Evolutionary conservation across 53 echinoderm and acorn worm genomes (phyloP).

Genomic region (Stichopus horrens): DNA sequence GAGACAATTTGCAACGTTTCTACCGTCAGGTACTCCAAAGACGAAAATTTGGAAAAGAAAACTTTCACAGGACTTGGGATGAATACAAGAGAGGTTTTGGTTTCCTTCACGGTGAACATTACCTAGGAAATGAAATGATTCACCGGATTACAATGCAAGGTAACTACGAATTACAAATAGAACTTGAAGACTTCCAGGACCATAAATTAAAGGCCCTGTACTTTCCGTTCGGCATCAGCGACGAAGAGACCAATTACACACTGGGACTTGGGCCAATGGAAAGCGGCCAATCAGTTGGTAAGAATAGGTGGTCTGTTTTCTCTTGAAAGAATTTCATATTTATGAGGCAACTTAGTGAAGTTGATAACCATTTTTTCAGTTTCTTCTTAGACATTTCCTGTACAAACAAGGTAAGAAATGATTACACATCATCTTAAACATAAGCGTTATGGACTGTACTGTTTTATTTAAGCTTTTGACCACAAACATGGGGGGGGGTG

Average conservation of each 20-base stretch:
- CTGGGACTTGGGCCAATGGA: constrained; percentile 60
- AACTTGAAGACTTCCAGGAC: constrained; percentile 77
- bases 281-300: not conserved
- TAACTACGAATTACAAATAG: constrained; percentile 72
- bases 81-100: constrained; percentile 81
- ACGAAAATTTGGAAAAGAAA: constrained; percentile 67
- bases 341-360: too few relatives aligned
- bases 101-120: constrained; percentile 72
- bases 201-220: constrained; percentile 63
- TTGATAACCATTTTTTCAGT: too few relatives aligned
- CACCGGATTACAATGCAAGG: constrained; percentile 72
- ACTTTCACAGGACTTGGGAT: constrained; percentile 79
- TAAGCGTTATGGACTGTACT: too few relatives aligned
- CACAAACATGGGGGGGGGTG: too few relatives aligned
- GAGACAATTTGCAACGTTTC: too few relatives aligned
- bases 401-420: too few relatives aligned
- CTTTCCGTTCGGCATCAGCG: constrained; percentile 65
- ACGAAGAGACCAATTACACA: constrained; percentile 83
- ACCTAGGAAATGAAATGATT: constrained; percentile 88
- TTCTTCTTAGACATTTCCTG: too few relatives aligned
- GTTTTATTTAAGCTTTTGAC: too few relatives aligned
- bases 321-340: too few relatives aligned
- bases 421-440: too few relatives aligned
- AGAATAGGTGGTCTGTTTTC: too few relatives aligned
- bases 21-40: constrained; percentile 75